Conservation (phyloP, 1,140 invertebrate genomes). For the Aphaenogaster floridana region DNA sequence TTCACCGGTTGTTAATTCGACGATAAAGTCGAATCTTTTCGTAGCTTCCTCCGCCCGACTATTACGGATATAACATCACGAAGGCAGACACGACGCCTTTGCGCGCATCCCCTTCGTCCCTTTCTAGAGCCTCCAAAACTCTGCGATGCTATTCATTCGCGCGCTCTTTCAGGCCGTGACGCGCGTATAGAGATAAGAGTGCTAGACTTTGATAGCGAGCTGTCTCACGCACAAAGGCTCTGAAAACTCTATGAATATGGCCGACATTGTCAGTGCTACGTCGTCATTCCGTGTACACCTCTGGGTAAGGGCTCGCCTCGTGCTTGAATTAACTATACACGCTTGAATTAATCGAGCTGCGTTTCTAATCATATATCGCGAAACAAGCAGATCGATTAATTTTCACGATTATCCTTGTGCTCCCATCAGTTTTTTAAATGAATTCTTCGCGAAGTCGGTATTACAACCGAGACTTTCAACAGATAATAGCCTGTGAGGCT, state of each 20-base stretch:
- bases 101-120: conserved; percentile 36
- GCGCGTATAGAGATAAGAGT: conserved; percentile 70
- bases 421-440: background rate
- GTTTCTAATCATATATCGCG: background rate
- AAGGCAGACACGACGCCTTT: conserved; percentile 56
- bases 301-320: background rate
- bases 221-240: conserved; percentile 75
- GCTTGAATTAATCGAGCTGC: conserved; percentile 8
- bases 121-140: conserved; percentile 54
- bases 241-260: conserved; percentile 71
- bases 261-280: conserved; percentile 36
- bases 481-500: background rate
- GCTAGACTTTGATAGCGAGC: conserved; percentile 77
- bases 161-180: conserved; percentile 59
- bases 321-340: background rate
- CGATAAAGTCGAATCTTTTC: conserved; percentile 9
- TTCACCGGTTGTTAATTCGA: conserved; percentile 19
- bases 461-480: background rate
- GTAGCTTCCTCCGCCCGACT: background rate
- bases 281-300: background rate
- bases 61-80: conserved; percentile 48
- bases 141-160: conserved; percentile 71
- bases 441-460: background rate
- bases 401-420: background rate
- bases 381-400: background rate